Percentiles rank a stretch among this genome's conserved stretches.
Evolutionary conservation across 2,888 invertebrate species (phyloP).

Genomic region (Leptarthrus brevirostris): DNA sequence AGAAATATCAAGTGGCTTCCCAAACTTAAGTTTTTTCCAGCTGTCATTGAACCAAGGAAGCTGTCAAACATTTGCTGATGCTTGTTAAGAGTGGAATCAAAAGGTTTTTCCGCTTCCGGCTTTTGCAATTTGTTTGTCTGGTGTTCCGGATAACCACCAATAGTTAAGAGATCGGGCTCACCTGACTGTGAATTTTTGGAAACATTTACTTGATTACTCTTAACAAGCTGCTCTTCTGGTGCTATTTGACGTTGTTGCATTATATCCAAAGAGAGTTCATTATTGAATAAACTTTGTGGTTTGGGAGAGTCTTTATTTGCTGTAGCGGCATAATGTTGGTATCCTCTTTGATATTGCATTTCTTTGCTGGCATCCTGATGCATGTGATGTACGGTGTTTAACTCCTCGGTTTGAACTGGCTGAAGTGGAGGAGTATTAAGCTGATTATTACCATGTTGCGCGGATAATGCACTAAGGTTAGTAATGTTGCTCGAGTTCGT

Average conservation of each 20-base stretch:
- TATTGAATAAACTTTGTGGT: conserved; percentile 69
- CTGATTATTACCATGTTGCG: conserved; percentile 40
- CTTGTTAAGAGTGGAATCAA: conserved; percentile 46
- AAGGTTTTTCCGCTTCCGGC: conserved; percentile 31
- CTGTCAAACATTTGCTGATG: conserved; percentile 63
- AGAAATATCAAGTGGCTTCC: conserved; percentile 59
- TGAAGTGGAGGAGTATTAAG: conserved; percentile 52
- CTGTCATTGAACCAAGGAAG: conserved; percentile 64
- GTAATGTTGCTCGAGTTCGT: background rate
- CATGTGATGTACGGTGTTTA: conserved; percentile 57
- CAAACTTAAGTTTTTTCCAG: conserved; percentile 62
- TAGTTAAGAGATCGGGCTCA: conserved; percentile 61
- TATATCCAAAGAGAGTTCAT: conserved; percentile 56
- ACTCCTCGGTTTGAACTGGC: conserved; percentile 21
- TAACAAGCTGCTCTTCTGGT: conserved; percentile 22
- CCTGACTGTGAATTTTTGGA: conserved; percentile 57
- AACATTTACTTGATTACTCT: background rate
- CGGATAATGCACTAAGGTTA: background rate
- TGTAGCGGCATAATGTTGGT: conserved; percentile 58
- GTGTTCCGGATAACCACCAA: conserved; percentile 60
- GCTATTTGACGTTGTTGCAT: conserved; percentile 34
- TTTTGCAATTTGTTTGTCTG: conserved; percentile 44
- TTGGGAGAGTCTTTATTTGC: conserved; percentile 59
- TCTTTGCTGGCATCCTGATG: conserved; percentile 64
- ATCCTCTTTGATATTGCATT: conserved; percentile 64